phyloP scores from a whole-genome alignment of 2,888 invertebrate species.

The Pseudolycoriella hygida region DNA sequence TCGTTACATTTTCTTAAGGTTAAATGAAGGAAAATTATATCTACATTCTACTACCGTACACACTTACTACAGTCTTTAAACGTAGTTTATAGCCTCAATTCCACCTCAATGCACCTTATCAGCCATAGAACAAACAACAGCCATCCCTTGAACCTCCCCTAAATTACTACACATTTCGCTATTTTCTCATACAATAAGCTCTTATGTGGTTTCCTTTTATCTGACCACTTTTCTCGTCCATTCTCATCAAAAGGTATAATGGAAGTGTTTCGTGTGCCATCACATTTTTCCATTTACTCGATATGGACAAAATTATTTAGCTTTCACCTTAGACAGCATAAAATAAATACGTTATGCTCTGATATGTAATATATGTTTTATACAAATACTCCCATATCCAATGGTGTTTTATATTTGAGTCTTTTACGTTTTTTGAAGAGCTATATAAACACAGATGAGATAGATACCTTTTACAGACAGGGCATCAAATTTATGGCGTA shows the following conservation, averaged over 20 bases:
- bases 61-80: slow-evolving; percentile 1
- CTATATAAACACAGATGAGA: not conserved
- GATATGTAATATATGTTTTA: no score
- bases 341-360: no score
- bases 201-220: slow-evolving; percentile 8
- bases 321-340: not conserved
- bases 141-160: not conserved
- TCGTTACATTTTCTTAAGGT: slow-evolving; percentile 6
- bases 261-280: slow-evolving; percentile 8
- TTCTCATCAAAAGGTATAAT: slow-evolving; percentile 8
- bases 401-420: not conserved
- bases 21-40: slow-evolving; percentile 6
- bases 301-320: not conserved
- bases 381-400: not conserved
- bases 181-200: slow-evolving; percentile 5
- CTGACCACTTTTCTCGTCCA: slow-evolving; percentile 8
- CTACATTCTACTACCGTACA: not conserved
- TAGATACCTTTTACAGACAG: not conserved
- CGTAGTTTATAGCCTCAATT: slow-evolving; percentile 3
- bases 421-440: not conserved
- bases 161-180: not conserved
- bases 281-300: slow-evolving; percentile 5
- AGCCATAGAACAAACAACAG: slow-evolving; percentile 1
- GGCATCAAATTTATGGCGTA: not conserved
- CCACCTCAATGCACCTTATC: slow-evolving; percentile 8